These are phyloP conservation scores for Phainopepla nitens DNA, from an alignment of 2,113 vertebrate species.

Conservation along the genomic window DNA sequence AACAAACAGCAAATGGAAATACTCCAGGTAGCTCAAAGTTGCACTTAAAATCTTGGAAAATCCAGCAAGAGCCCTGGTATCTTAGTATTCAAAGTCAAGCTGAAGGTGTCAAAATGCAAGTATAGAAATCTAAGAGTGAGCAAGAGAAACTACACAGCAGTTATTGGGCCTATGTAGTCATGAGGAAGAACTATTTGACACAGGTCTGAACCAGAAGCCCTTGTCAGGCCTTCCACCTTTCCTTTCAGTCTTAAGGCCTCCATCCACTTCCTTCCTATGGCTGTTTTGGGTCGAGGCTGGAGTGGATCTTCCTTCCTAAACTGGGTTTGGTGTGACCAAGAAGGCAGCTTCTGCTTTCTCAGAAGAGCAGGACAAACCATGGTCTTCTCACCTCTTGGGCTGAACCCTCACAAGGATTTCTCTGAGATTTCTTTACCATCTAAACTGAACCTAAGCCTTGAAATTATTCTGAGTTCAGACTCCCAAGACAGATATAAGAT, in stretches of 20 bases:
- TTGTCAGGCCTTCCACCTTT: not conserved
- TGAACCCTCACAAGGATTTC: not conserved
- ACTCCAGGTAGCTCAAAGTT: not conserved
- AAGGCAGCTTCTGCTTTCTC: not conserved
- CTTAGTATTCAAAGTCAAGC: not conserved
- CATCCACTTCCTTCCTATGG: not conserved
- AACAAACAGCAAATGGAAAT: not conserved
- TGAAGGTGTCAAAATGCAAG: not conserved
- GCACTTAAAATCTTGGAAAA: not conserved
- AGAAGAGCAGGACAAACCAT: not conserved
- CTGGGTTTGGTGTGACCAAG: not conserved
- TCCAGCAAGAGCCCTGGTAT: not conserved
- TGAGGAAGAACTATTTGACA: not conserved
- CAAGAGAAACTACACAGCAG: not conserved
- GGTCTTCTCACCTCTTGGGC: not conserved
- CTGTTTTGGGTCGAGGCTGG: rapidly evolving
- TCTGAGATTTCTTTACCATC: not conserved
- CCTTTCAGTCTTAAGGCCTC: not conserved
- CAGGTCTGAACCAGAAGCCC: not conserved
- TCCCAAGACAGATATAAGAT: rapidly evolving
- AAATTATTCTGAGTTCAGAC: not conserved
- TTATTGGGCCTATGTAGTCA: not conserved
- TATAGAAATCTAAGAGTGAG: not conserved
- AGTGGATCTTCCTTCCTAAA: not conserved
- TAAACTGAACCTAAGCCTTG: not conserved